Conservation (phyloP, 2,797 vertebrate species). For the Oophaga sylvatica region DNA sequence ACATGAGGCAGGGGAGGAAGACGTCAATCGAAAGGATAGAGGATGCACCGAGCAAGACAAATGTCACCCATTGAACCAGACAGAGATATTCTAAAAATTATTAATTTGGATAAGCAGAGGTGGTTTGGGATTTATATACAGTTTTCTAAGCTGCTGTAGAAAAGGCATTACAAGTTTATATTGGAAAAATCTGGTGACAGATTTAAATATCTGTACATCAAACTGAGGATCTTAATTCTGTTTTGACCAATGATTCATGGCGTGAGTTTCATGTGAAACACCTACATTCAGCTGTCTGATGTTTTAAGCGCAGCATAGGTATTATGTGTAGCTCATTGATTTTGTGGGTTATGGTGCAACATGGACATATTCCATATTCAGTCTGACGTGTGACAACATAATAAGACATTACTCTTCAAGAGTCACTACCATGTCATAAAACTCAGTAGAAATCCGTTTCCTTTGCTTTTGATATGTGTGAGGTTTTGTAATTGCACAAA, state of each 20-base stretch:
- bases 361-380: constrained; percentile 14
- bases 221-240: no score
- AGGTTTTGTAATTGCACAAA: constrained; percentile 40
- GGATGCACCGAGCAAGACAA: no score
- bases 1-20: no score
- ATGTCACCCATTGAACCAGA: no score
- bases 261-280: background rate
- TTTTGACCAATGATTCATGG: background rate
- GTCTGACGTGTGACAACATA: constrained; percentile 40
- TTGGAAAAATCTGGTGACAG: no score
- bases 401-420: constrained; percentile 30
- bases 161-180: no score
- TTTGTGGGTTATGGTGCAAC: background rate
- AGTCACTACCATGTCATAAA: constrained; percentile 45
- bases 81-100: no score
- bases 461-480: constrained; percentile 37
- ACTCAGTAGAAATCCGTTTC: constrained; percentile 20
- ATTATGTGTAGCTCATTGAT: background rate
- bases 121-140: no score
- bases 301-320: background rate
- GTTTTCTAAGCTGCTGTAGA: no score
- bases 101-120: no score
- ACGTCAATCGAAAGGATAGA: no score
- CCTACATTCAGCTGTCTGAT: background rate
- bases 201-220: no score